A percentile compares a stretch with the other conserved stretches of the same genome.
Conservation (phyloP, 2,888 invertebrate genomes). For the Leptinotarsa tumamoca region DNA sequence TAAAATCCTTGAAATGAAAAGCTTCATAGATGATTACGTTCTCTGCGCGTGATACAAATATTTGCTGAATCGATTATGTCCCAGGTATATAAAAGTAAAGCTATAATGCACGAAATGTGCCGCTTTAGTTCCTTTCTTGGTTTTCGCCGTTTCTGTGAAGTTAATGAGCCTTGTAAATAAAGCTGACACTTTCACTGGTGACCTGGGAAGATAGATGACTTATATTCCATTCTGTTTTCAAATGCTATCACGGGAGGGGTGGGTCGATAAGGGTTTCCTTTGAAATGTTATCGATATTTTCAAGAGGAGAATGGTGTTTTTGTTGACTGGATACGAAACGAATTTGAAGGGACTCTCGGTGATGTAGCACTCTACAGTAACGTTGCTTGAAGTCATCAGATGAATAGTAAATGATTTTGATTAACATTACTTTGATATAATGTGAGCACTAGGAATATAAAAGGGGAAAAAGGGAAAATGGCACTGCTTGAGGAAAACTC, state of each 20-base stretch:
- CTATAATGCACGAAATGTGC: constrained; percentile 29
- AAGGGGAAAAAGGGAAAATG: no score
- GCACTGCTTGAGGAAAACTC: no score
- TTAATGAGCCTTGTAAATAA: constrained; percentile 11
- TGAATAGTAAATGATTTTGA: no score
- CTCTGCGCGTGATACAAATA: constrained; percentile 46
- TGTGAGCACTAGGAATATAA: no score
- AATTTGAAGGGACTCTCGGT: no score
- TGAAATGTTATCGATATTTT: background rate
- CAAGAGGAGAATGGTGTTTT: no score
- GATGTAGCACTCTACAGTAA: no score
- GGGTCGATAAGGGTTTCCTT: background rate
- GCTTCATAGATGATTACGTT: constrained; percentile 43
- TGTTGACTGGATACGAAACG: background rate
- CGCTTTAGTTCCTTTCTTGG: constrained; percentile 20
- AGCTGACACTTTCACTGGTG: constrained; percentile 4
- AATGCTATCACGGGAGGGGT: background rate
- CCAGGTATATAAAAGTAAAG: constrained; percentile 32
- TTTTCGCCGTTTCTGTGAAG: background rate
- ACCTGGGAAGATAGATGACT: background rate
- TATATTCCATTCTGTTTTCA: background rate
- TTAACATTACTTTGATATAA: no score
- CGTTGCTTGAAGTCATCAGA: no score
- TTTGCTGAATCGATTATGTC: constrained; percentile 47
- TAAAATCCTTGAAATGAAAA: constrained; percentile 34